Base-by-base conservation (phyloP, 1,140 invertebrate genomes). In the Microplitis demolitor region DNA sequence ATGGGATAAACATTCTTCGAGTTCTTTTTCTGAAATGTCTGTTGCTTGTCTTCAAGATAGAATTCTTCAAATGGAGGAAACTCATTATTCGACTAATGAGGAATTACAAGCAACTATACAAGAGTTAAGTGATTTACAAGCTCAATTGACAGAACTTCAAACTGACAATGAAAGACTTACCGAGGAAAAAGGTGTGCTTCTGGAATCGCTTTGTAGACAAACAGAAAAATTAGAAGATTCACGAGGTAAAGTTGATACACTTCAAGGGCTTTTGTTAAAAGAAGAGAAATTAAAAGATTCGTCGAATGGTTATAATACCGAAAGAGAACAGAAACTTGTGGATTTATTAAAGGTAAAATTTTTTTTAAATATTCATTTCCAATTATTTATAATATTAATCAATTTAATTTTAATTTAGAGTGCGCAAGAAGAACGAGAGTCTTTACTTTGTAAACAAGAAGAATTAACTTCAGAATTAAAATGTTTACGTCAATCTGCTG, bases 61-160 rank as follows among this genome's bases (percentile, higher is more conserved):
- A 78, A 96, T 97, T 76, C 89, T 95, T 77, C 95, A 97, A 85
- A 89, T 89, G 88, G 89, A 89, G 75, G 89, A 89, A 74, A 89
- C 88, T 3, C 88, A 88, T 81, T 91, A 88, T 77, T 93, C 93
- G 63, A 98, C 96, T n/a, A 97, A 95, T 82, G 96, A 98, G 87
- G 97, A 98, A 85, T 88, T 98, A 0, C 96, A 98, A 87, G 97
- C 96, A 0, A 98, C 96, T 0, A 88, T 98, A 54, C 96, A 97
- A 78, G 96, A 98, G 86, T 87, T 98, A 67, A 93, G 94, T 45
- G 96, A 98, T 84, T 87, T 98, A 39, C 96, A 94, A 84, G 90
- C 92, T 33, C 95, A 96, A 84, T 88, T 97, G 66, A 91, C 91
- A 6, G 95, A 97, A 80, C 89, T 97, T 3, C 95, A 96, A 82